A percentile compares a stretch with the other conserved stretches of the same genome.
Conservation (phyloP, 2,888 invertebrate genomes). For the Homarus gammarus region DNA sequence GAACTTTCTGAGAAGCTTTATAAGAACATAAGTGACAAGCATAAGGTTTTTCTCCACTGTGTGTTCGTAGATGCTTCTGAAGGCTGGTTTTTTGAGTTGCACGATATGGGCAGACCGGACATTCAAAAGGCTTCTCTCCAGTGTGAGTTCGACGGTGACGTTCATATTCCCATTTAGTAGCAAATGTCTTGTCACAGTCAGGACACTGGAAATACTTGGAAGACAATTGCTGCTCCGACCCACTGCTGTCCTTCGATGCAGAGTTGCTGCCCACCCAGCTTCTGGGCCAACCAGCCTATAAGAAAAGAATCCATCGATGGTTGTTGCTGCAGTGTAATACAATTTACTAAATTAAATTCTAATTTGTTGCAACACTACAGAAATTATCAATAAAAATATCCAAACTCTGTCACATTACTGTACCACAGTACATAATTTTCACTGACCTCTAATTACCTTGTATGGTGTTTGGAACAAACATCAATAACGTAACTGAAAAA, state of each 20-base stretch:
- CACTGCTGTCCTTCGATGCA: slow-evolving; percentile 1
- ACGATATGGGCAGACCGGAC: slow-evolving; percentile 66
- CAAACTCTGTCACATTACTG: background rate
- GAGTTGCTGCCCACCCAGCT: slow-evolving; percentile 35
- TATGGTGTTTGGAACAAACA: too few species aligned
- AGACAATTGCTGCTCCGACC: background rate
- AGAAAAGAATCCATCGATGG: slow-evolving; percentile 56
- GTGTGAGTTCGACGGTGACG: slow-evolving; percentile 74
- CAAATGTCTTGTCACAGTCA: slow-evolving; percentile 63
- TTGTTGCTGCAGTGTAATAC: slow-evolving; percentile 8
- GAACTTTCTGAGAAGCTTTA: slow-evolving; percentile 65
- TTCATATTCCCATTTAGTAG: slow-evolving; percentile 64
- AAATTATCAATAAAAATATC: background rate
- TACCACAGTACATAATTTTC: too few species aligned
- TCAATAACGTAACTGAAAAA: too few species aligned
- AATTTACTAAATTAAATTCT: background rate
- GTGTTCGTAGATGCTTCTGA: slow-evolving; percentile 69
- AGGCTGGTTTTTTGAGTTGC: slow-evolving; percentile 70
- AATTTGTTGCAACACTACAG: background rate
- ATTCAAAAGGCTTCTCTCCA: slow-evolving; percentile 74
- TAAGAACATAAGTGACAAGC: slow-evolving; percentile 65
- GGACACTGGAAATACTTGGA: slow-evolving; percentile 48
- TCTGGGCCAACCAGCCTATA: slow-evolving; percentile 53
- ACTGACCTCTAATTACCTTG: too few species aligned
- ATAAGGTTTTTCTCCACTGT: slow-evolving; percentile 72